Conservation (phyloP, 1,140 invertebrate species). For the Nasonia longicornis region DNA sequence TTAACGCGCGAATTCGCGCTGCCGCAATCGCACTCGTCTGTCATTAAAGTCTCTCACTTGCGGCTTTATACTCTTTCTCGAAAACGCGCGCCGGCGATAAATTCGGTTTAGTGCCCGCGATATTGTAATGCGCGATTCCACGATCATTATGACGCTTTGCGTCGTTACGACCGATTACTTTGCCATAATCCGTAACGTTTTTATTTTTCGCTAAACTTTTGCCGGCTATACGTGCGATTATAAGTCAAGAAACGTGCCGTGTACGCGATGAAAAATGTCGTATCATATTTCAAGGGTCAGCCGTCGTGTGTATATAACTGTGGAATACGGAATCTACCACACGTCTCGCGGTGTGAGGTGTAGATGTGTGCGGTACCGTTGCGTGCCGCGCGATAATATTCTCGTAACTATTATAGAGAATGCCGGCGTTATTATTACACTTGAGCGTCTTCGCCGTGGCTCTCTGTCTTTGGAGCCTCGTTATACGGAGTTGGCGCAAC, state of each 20-base stretch:
- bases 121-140: background rate
- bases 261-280: background rate
- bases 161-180: background rate
- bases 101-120: background rate
- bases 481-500: slow-evolving; percentile 11
- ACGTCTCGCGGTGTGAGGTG: background rate
- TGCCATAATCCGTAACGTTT: background rate
- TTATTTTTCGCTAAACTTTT: background rate
- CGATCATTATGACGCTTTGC: background rate
- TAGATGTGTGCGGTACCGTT: background rate
- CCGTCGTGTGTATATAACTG: too few species aligned
- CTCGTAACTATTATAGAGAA: slow-evolving; percentile 18
- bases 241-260: background rate
- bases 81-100: background rate
- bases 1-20: background rate
- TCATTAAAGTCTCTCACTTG: background rate
- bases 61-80: background rate
- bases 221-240: background rate
- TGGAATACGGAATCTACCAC: background rate
- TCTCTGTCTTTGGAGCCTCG: slow-evolving; percentile 5
- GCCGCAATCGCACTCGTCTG: background rate
- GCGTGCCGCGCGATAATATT: slow-evolving; percentile 19
- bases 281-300: background rate
- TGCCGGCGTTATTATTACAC: slow-evolving; percentile 18
- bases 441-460: background rate